Conservation (phyloP, 2,113 vertebrate genomes). For the Notothenia coriiceps region DNA sequence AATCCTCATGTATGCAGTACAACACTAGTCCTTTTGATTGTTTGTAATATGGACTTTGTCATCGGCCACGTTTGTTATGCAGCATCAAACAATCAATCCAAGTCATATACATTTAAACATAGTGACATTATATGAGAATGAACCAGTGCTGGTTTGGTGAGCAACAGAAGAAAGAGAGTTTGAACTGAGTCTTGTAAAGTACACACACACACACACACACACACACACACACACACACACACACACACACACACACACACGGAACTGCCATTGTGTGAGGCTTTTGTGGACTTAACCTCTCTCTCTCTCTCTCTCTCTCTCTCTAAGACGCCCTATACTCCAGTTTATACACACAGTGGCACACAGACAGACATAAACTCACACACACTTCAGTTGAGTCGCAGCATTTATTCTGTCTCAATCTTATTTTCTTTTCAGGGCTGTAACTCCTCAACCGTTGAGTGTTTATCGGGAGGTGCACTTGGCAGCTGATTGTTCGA, state of each 20-base stretch:
- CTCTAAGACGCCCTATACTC: constrained; percentile 44
- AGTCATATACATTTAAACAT: too few species aligned
- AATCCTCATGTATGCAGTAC: neutral
- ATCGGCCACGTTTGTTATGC: neutral
- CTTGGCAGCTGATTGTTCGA: constrained; percentile 65
- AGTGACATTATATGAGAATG: neutral
- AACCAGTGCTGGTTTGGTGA: constrained; percentile 12
- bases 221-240: too few species aligned
- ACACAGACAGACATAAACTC: constrained; percentile 17
- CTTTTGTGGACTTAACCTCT: constrained; percentile 66
- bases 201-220: too few species aligned
- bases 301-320: constrained; percentile 27
- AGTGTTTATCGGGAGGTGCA: constrained; percentile 72
- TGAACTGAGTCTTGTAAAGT: too few species aligned
- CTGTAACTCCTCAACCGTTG: constrained; percentile 68
- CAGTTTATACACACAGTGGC: constrained; percentile 24
- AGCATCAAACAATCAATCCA: too few species aligned
- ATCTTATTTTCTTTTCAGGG: constrained; percentile 70
- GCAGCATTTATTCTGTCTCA: constrained; percentile 58
- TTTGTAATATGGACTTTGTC: neutral
- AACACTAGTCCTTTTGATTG: neutral
- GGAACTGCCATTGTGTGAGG: constrained; percentile 54
- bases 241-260: too few species aligned
- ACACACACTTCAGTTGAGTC: constrained; percentile 21
- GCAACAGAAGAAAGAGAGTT: constrained; percentile 1